Conservation (phyloP, 2,113 vertebrate genomes). For the Thalassoma bifasciatum region DNA sequence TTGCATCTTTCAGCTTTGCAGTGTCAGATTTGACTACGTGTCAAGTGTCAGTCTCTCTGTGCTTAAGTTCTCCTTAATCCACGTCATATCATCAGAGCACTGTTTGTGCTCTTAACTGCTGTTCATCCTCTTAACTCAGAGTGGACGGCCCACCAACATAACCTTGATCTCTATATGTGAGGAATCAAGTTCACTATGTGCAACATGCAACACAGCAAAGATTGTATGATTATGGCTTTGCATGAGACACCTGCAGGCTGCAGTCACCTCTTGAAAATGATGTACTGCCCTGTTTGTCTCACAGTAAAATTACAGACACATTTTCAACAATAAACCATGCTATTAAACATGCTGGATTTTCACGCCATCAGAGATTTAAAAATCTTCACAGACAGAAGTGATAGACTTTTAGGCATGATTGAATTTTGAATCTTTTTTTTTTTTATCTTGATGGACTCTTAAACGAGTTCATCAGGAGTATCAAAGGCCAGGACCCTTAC, state of each 20-base stretch:
- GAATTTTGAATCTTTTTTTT: too few species aligned
- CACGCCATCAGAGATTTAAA: too few species aligned
- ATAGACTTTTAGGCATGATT: too few species aligned
- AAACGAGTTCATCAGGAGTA: too few species aligned
- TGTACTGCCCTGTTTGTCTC: not conserved
- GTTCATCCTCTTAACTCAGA: constrained; percentile 40
- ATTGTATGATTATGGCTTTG: not conserved
- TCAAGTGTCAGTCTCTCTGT: not conserved
- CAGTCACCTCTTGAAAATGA: not conserved
- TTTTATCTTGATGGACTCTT: too few species aligned
- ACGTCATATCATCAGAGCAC: constrained; percentile 29
- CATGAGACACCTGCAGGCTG: not conserved
- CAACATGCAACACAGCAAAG: not conserved
- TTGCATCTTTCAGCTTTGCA: not conserved
- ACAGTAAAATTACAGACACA: not conserved
- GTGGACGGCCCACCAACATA: constrained; percentile 18
- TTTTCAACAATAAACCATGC: too few species aligned
- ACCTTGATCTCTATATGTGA: not conserved
- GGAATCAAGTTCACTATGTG: not conserved
- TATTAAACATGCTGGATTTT: too few species aligned
- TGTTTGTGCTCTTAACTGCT: constrained; percentile 25
- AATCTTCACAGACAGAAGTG: too few species aligned
- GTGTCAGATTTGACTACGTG: not conserved
- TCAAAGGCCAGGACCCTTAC: too few species aligned
- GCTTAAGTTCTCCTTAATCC: not conserved